Conservation (phyloP, 2,113 vertebrate genomes). For the Heliornis fulica region DNA sequence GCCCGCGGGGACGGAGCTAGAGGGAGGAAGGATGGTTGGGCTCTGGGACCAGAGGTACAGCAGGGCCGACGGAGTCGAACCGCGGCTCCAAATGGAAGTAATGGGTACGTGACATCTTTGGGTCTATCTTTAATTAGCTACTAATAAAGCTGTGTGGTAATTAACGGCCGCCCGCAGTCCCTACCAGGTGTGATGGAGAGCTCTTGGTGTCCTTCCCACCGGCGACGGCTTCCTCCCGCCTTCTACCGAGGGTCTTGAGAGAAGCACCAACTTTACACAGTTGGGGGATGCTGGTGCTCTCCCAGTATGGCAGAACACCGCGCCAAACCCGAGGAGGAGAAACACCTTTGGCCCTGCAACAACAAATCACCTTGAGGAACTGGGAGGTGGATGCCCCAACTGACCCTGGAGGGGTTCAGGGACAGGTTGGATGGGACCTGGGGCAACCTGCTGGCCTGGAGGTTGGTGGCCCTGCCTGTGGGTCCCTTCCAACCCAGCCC, state of each 20-base stretch:
- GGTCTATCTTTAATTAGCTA: neutral
- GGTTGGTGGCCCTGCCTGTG: no score
- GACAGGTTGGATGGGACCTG: no score
- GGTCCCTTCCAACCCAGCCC: no score
- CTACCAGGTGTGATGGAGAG: neutral
- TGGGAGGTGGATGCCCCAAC: no score
- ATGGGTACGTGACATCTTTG: neutral
- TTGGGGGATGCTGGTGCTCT: no score
- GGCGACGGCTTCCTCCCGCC: neutral
- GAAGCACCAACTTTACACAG: no score
- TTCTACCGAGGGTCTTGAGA: neutral
- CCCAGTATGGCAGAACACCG: no score
- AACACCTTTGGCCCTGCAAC: no score
- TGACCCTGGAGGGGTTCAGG: no score
- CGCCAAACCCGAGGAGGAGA: no score
- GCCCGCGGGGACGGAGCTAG: neutral
- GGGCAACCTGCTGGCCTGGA: no score
- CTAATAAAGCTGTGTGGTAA: neutral
- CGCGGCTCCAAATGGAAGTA: neutral
- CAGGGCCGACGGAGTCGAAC: neutral
- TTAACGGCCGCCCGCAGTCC: neutral
- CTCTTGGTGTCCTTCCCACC: neutral
- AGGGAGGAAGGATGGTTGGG: neutral
- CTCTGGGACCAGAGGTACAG: neutral
- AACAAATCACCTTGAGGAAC: no score